These are phyloP conservation scores for Heterotilapia buettikoferi DNA, from an alignment of 2,113 vertebrate genomes.

Conservation along the genomic window DNA sequence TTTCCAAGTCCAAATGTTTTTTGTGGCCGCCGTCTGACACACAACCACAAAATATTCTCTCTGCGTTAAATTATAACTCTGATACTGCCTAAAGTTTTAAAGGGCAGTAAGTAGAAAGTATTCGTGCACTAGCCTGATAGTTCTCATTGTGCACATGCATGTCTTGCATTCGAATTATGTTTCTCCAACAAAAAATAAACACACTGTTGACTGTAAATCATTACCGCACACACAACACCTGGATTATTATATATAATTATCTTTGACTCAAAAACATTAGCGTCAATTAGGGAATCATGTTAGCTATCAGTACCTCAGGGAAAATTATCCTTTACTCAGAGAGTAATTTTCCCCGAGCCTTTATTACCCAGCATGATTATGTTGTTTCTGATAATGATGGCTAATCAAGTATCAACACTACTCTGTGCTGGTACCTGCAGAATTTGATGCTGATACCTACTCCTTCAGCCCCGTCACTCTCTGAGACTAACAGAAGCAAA, in stretches of 20 bases:
- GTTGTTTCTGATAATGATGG: conserved; percentile 7
- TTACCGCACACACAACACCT: not conserved
- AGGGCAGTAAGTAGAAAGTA: not conserved
- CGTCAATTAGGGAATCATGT: not conserved
- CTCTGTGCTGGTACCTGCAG: not conserved
- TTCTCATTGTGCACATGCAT: not conserved
- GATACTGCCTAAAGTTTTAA: not conserved
- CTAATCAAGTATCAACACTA: not conserved
- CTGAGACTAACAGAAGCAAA: not conserved
- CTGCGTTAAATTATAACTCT: not conserved
- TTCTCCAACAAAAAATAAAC: not conserved
- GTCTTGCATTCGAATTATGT: not conserved
- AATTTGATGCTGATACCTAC: not conserved
- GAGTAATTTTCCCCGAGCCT: not conserved
- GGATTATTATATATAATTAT: not conserved
- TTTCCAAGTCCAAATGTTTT: not conserved
- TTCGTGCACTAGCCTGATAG: not conserved
- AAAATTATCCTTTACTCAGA: not conserved
- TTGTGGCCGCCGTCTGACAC: not conserved
- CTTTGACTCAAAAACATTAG: not conserved
- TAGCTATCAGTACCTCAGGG: not conserved
- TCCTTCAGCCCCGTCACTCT: not conserved
- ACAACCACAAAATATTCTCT: not conserved
- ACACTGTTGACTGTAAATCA: not conserved
- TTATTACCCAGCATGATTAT: not conserved